phyloP scores from a whole-genome alignment of 2,113 vertebrate genomes.

The Lates calcarifer region DNA sequence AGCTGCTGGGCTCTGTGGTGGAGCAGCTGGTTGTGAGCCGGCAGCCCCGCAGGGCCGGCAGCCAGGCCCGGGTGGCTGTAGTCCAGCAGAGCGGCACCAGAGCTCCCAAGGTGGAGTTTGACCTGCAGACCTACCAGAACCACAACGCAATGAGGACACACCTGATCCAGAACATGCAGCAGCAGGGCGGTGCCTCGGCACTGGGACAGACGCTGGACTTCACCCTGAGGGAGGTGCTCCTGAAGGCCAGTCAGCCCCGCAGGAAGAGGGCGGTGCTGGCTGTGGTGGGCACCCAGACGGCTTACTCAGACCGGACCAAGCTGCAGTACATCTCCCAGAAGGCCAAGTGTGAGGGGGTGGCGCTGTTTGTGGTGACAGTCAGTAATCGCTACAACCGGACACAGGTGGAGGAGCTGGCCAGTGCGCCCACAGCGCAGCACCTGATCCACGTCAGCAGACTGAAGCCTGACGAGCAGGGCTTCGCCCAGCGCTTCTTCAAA shows the following conservation, averaged over 20 bases:
- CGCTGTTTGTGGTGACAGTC: slow-evolving; percentile 85
- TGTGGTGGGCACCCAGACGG: slow-evolving; percentile 84
- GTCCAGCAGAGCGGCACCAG: slow-evolving; percentile 81
- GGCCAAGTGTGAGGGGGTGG: slow-evolving; percentile 88
- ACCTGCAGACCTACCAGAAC: slow-evolving; percentile 74
- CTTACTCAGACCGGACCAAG: slow-evolving; percentile 78
- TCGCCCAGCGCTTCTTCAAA: slow-evolving; percentile 82
- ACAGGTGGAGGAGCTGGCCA: slow-evolving; percentile 83
- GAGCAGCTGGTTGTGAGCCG: slow-evolving; percentile 84
- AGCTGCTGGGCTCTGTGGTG: slow-evolving; percentile 84
- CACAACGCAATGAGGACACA: slow-evolving; percentile 81
- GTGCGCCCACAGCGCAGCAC: slow-evolving; percentile 86
- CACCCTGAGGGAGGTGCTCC: slow-evolving; percentile 81
- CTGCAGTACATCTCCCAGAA: slow-evolving; percentile 79
- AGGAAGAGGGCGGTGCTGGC: slow-evolving; percentile 81
- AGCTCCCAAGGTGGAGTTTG: slow-evolving; percentile 81
- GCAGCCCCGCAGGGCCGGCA: slow-evolving; percentile 44
- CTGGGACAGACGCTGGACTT: slow-evolving; percentile 86
- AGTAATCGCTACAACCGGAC: slow-evolving; percentile 70
- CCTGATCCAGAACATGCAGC: slow-evolving; percentile 60
- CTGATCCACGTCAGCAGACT: slow-evolving; percentile 78
- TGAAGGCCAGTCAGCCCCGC: slow-evolving; percentile 68
- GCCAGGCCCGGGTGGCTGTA: slow-evolving; percentile 81
- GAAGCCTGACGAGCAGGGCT: slow-evolving; percentile 76
- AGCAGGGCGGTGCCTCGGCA: slow-evolving; percentile 78